Evolutionary conservation across 1,140 invertebrate species (phyloP).

Genomic region (Heliconius congener): DNA sequence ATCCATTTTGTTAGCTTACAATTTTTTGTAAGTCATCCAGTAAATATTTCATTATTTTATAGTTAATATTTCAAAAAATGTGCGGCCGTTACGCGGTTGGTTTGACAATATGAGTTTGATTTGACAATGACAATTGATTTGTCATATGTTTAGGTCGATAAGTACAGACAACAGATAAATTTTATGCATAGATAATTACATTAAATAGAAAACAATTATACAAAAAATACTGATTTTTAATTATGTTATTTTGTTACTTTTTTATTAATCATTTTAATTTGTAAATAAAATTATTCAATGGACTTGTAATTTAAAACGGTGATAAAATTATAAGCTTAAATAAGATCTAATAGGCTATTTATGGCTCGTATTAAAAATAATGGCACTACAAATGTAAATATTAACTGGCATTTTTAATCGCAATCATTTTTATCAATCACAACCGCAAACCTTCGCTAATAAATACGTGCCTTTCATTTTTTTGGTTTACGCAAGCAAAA

Average conservation of each 20-base stretch:
- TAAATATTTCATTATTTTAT: neutral
- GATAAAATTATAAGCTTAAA: too few relatives aligned
- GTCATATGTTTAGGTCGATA: neutral
- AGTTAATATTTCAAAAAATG: slow-evolving; percentile 27
- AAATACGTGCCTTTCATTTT: slow-evolving; percentile 46
- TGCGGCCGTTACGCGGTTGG: slow-evolving; percentile 32
- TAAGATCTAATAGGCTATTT: too few relatives aligned
- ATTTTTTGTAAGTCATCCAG: neutral
- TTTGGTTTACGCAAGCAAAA: slow-evolving; percentile 49
- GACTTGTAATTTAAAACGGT: neutral
- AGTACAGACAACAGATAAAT: neutral
- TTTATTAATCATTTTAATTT: too few relatives aligned
- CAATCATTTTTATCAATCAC: neutral
- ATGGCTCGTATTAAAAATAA: neutral
- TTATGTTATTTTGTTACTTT: too few relatives aligned
- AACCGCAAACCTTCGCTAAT: slow-evolving; percentile 42
- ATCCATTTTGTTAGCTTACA: slow-evolving; percentile 47
- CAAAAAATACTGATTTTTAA: neutral
- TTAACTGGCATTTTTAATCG: neutral
- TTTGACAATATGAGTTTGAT: slow-evolving; percentile 4
- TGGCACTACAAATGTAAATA: neutral
- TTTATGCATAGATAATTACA: too few relatives aligned
- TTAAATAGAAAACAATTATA: neutral
- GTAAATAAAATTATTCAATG: too few relatives aligned
- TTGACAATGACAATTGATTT: slow-evolving; percentile 16